These are phyloP conservation scores for Contarinia nasturtii DNA, from an alignment of 1,140 invertebrate genomes.

Conservation along the genomic window DNA sequence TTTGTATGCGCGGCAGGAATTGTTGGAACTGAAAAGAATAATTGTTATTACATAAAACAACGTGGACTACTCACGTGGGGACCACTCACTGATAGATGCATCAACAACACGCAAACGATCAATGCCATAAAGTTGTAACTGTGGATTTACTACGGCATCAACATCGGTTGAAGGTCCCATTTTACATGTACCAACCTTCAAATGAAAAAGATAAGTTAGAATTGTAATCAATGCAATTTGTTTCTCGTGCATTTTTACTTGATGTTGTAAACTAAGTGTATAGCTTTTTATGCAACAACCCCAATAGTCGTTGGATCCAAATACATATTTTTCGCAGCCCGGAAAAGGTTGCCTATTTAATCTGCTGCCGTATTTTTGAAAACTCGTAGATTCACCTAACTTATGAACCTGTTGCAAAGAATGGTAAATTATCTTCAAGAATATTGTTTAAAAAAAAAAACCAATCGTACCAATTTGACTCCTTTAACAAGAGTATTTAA, in stretches of 20 bases:
- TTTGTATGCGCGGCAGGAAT: slow-evolving; percentile 40
- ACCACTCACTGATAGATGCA: slow-evolving; percentile 37
- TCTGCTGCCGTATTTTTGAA: slow-evolving; percentile 35
- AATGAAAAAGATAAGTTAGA: no score
- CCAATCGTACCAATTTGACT: slow-evolving; percentile 38
- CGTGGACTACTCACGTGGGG: no score
- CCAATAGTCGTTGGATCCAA: slow-evolving; percentile 53
- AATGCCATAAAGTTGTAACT: slow-evolving; percentile 49
- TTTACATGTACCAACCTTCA: slow-evolving; percentile 53
- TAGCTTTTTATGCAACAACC: slow-evolving; percentile 44
- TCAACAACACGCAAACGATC: slow-evolving; percentile 46
- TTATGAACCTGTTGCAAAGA: slow-evolving; percentile 29
- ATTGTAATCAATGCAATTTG: slow-evolving; percentile 7
- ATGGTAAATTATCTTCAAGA: no score
- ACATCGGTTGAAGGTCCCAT: slow-evolving; percentile 53
- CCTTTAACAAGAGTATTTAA: slow-evolving; percentile 46
- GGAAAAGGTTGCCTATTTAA: slow-evolving; percentile 41
- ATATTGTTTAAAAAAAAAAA: slow-evolving; percentile 4
- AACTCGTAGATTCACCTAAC: slow-evolving; percentile 35
- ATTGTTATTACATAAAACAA: no score
- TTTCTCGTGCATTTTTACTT: slow-evolving; percentile 13
- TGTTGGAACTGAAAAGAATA: slow-evolving; percentile 50
- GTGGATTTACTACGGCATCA: slow-evolving; percentile 51
- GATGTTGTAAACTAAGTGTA: slow-evolving; percentile 53
- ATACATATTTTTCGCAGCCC: slow-evolving; percentile 36